Conservation (phyloP, 2,113 vertebrate genomes). For the Chamaea fasciata region DNA sequence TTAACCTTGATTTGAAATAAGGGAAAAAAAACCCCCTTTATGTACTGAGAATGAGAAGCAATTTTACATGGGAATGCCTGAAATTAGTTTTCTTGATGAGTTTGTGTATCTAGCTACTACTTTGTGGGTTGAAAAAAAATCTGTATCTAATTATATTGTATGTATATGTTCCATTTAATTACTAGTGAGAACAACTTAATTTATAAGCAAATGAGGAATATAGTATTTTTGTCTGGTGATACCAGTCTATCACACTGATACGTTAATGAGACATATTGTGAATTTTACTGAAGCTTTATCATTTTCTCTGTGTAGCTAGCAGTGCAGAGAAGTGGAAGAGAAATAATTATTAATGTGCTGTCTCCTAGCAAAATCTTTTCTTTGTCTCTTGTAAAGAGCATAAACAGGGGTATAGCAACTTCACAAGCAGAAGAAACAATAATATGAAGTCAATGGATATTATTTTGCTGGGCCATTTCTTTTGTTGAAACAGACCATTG, state of each 20-base stretch:
- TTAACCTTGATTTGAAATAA: neutral
- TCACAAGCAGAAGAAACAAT: neutral
- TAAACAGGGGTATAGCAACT: neutral
- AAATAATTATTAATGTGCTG: neutral
- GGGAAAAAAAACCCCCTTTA: accelerated
- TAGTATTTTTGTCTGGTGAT: neutral
- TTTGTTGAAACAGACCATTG: neutral
- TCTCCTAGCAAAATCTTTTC: neutral
- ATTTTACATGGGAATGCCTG: neutral
- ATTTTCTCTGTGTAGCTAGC: neutral
- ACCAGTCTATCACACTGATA: neutral
- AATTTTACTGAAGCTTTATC: neutral
- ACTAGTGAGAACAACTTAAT: neutral
- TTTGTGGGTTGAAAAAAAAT: neutral
- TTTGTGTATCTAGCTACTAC: neutral
- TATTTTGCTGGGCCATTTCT: neutral
- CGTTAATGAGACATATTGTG: neutral
- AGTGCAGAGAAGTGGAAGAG: neutral
- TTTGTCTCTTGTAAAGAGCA: neutral
- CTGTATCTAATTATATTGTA: neutral
- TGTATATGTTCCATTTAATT: neutral
- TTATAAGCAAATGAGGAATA: neutral
- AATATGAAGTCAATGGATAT: neutral
- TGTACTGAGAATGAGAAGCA: neutral
- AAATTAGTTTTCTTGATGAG: neutral